Evolutionary conservation across 2,888 invertebrate genomes (phyloP).

Genomic region (Scaptomyza tumidula): DNA sequence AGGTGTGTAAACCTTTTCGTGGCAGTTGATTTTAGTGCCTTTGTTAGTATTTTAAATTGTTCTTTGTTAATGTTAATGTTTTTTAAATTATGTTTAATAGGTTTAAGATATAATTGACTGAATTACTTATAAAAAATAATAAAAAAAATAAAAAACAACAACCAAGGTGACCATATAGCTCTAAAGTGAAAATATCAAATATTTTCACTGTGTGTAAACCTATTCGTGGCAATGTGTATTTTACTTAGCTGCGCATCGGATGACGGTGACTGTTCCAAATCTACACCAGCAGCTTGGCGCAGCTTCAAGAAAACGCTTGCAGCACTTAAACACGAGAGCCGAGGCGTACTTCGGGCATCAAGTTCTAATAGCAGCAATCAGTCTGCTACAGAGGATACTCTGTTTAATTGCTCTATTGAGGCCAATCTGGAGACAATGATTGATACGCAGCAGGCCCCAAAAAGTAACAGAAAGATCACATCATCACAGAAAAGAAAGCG

Average conservation of each 20-base stretch:
- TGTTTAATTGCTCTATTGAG: constrained; percentile 22
- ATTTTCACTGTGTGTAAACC: too few relatives aligned
- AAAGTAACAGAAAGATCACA: neutral
- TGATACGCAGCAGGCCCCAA: neutral
- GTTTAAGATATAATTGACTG: too few relatives aligned
- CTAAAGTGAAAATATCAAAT: too few relatives aligned
- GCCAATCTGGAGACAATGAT: constrained; percentile 24
- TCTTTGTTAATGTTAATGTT: too few relatives aligned
- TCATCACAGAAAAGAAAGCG: constrained; percentile 18
- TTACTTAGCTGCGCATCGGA: neutral
- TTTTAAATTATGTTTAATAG: too few relatives aligned
- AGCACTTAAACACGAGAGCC: constrained; percentile 4
- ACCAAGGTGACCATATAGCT: too few relatives aligned
- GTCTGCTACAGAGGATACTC: neutral
- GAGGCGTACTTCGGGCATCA: constrained; percentile 8
- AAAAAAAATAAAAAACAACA: too few relatives aligned
- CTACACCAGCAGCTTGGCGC: constrained; percentile 3
- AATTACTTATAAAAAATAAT: too few relatives aligned
- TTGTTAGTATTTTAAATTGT: too few relatives aligned
- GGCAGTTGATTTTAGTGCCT: too few relatives aligned
- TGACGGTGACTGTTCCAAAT: neutral
- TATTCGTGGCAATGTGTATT: too few relatives aligned
- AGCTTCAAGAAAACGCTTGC: constrained; percentile 16
- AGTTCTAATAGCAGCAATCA: neutral
- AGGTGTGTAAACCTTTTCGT: too few relatives aligned